phyloP scores from a whole-genome alignment of 2,888 invertebrate species.

The Eupithecia inturbata region DNA sequence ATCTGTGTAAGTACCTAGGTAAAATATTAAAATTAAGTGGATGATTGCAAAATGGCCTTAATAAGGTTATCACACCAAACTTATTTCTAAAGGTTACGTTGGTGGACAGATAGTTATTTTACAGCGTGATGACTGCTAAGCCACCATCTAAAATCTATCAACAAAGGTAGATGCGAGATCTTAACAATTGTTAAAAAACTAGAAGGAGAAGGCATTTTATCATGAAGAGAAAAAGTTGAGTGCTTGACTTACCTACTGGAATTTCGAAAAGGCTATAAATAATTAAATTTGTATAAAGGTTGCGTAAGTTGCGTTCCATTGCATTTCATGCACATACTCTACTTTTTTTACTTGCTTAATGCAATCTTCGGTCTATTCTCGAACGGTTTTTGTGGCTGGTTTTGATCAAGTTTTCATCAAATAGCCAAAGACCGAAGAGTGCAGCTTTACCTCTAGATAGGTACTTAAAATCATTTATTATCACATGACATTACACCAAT shows the following conservation, averaged over 20 bases:
- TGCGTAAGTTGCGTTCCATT: not conserved
- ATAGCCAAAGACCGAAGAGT: not conserved
- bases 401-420: not conserved
- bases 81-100: not conserved
- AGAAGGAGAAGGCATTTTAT: not conserved
- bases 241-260: not conserved
- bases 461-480: not conserved
- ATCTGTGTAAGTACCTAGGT: too few relatives aligned
- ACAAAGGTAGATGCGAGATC: not conserved
- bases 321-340: not conserved
- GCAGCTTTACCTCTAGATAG: not conserved
- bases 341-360: not conserved
- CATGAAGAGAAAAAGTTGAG: too few relatives aligned
- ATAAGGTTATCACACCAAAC: not conserved
- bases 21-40: not conserved
- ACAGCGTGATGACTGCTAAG: not conserved
- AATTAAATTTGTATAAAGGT: not conserved
- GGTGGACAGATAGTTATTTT: not conserved
- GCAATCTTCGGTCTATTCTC: not conserved
- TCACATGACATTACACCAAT: slow-evolving; percentile 8
- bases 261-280: not conserved
- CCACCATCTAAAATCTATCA: slow-evolving; percentile 5
- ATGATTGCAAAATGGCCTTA: not conserved
- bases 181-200: not conserved
- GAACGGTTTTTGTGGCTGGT: not conserved